phyloP scores from a whole-genome alignment of 2,888 invertebrate species.

The Epirrhoe alternata region DNA sequence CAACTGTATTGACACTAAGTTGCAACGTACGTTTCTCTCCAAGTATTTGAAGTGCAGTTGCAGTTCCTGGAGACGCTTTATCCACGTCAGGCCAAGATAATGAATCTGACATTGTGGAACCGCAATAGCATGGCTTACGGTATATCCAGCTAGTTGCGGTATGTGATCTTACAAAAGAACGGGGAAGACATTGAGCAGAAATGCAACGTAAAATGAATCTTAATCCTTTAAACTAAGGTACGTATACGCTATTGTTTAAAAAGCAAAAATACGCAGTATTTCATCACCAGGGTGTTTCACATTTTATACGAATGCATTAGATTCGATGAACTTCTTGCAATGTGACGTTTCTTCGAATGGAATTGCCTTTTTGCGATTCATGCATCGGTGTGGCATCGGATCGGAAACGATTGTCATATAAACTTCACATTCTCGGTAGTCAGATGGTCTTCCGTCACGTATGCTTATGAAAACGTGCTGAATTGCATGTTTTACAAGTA shows the following conservation, averaged over 20 bases:
- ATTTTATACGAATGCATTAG: no score
- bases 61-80: constrained; percentile 48
- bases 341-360: no score
- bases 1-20: constrained; percentile 7
- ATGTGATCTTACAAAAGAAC: constrained; percentile 6
- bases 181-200: neutral
- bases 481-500: neutral
- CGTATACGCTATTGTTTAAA: neutral
- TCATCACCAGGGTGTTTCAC: neutral
- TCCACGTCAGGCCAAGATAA: constrained; percentile 53
- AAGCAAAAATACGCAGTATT: neutral
- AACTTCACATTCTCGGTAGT: no score
- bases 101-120: constrained; percentile 53
- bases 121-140: constrained; percentile 50
- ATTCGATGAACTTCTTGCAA: no score
- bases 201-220: constrained; percentile 18
- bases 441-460: no score
- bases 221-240: neutral
- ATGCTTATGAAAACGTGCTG: no score
- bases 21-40: constrained; percentile 12
- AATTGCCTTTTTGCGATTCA: no score
- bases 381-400: no score
- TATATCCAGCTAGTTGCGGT: constrained; percentile 36
- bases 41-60: constrained; percentile 21
- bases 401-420: no score